Evolutionary conservation across 2,797 vertebrate genomes (phyloP).

Genomic region (Lepilemur septentrionalis): DNA sequence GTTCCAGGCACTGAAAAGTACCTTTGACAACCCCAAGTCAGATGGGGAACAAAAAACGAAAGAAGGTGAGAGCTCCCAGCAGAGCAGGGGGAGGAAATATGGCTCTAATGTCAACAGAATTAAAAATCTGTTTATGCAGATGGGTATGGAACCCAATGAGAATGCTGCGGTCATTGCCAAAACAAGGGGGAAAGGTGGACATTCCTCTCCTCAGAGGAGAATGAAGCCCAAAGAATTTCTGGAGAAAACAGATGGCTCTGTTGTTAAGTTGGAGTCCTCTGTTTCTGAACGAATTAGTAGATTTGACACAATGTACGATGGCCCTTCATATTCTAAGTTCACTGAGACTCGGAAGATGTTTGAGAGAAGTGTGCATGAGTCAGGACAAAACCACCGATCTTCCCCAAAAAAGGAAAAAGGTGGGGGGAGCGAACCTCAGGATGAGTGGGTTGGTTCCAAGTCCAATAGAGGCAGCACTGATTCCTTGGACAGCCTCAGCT

Average conservation of each 20-base stretch:
- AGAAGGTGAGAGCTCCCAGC: conserved; percentile 90
- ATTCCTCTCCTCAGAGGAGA: conserved; percentile 91
- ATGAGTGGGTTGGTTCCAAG: conserved; percentile 92
- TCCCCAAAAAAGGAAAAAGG: conserved; percentile 92
- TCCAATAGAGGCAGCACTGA: conserved; percentile 96
- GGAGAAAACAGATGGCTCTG: conserved; percentile 92
- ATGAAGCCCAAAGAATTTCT: conserved; percentile 93
- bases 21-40: conserved; percentile 95
- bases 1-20: conserved; percentile 98
- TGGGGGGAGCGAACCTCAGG: conserved; percentile 90
- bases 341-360: conserved; percentile 96
- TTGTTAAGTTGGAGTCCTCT: conserved; percentile 89
- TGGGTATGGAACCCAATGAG: conserved; percentile 92
- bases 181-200: conserved; percentile 83
- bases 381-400: conserved; percentile 91
- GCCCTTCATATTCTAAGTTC: conserved; percentile 92
- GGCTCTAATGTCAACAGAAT: conserved; percentile 98
- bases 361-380: conserved; percentile 89
- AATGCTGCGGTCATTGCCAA: conserved; percentile 76
- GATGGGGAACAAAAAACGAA: conserved; percentile 90
- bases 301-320: conserved; percentile 86
- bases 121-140: conserved; percentile 99
- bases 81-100: conserved; percentile 95
- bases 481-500: conserved; percentile 97
- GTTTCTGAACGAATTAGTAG: conserved; percentile 89